These are phyloP conservation scores for Mixornis gularis DNA, from an alignment of 2,113 vertebrate species.

Conservation along the genomic window DNA sequence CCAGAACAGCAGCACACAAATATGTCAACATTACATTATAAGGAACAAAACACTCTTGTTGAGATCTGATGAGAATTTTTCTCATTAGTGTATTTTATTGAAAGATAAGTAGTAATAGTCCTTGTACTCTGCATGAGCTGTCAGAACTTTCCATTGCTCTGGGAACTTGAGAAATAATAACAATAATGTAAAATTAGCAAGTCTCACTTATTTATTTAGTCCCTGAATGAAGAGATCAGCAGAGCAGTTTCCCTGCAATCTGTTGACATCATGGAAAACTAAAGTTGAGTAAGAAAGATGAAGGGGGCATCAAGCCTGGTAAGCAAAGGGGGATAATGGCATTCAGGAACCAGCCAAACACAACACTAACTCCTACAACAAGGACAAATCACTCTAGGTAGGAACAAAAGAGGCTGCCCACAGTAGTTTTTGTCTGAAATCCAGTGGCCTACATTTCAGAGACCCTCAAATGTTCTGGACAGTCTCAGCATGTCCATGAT, in stretches of 20 bases:
- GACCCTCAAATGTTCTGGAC: background rate
- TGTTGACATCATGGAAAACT: background rate
- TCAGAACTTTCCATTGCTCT: conserved; percentile 10
- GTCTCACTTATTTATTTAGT: background rate
- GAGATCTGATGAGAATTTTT: conserved; percentile 36
- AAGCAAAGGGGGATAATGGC: background rate
- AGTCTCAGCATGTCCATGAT: background rate
- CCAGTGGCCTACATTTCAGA: background rate
- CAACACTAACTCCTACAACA: background rate
- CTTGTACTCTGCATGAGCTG: conserved; percentile 33
- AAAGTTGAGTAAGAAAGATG: background rate
- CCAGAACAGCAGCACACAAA: conserved; percentile 15
- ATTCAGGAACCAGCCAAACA: background rate
- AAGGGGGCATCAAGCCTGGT: background rate
- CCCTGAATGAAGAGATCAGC: background rate
- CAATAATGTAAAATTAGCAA: background rate
- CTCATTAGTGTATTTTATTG: conserved; percentile 36
- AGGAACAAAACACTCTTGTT: conserved; percentile 38
- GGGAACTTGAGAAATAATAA: background rate
- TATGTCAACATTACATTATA: conserved; percentile 33
- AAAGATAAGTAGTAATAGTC: conserved; percentile 11
- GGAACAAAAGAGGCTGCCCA: background rate
- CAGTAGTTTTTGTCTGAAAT: background rate
- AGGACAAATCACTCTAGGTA: background rate
- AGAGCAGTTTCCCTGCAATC: background rate